These are phyloP conservation scores for Helostoma temminkii DNA, from an alignment of 2,797 vertebrate genomes.

Conservation along the genomic window DNA sequence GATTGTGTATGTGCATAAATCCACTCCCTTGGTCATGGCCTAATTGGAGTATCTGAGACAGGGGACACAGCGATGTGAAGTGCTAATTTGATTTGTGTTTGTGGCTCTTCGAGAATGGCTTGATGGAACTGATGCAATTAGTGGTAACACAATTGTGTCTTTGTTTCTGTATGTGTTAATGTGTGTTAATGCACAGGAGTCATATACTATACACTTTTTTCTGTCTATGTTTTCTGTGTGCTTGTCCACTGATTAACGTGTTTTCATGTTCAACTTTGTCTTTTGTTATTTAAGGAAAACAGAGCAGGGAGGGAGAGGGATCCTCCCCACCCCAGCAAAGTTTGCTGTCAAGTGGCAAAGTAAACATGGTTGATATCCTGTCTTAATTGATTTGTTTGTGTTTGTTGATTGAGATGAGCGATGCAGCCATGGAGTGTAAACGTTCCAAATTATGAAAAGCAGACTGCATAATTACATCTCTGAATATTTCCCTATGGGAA, in stretches of 20 bases:
- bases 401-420: conserved; percentile 77
- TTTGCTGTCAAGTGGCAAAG: conserved; percentile 59
- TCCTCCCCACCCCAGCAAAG: conserved; percentile 39
- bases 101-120: conserved; percentile 67
- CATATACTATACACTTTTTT: conserved; percentile 11
- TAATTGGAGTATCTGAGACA: conserved; percentile 75
- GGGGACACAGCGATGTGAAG: conserved; percentile 69
- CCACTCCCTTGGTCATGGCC: conserved; percentile 58
- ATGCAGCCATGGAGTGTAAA: conserved; percentile 73
- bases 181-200: conserved; percentile 2
- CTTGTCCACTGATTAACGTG: background rate
- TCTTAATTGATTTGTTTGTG: conserved; percentile 79
- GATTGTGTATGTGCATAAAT: conserved; percentile 47
- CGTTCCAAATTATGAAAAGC: conserved; percentile 77
- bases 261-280: conserved; percentile 40
- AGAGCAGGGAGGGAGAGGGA: background rate
- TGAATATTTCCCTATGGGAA: conserved; percentile 73
- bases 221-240: conserved; percentile 19
- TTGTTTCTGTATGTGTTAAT: conserved; percentile 33
- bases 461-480: conserved; percentile 76
- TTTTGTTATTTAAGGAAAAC: conserved; percentile 38
- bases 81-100: conserved; percentile 81
- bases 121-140: conserved; percentile 82
- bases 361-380: conserved; percentile 69
- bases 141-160: conserved; percentile 66